Base-by-base conservation (phyloP, 2,113 vertebrate genomes). In the Parotia lawesii region DNA sequence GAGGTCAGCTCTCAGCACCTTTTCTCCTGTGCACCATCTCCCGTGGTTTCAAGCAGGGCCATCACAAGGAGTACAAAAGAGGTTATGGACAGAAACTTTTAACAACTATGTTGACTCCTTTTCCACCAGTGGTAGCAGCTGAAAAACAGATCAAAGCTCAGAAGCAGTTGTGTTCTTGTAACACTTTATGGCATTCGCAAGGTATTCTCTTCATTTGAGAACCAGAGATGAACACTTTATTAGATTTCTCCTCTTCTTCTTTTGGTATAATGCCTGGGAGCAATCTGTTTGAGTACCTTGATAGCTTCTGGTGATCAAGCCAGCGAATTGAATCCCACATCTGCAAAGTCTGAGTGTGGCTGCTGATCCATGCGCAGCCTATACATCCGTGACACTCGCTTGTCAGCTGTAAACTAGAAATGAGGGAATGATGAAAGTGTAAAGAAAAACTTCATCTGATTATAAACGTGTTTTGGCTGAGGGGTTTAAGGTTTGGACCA, bases 61-160 rank as follows among this genome's bases (percentile, higher is more conserved):
- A 2, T 82, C 54, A 50, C 48, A 38, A 53, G 38, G 22, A 94
- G 40, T 66, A 62, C 47, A 45, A 54, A 89, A 96, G 77, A 89
- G 31, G 5, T 79, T 70, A 51, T 80, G 87, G 91, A 67, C 40
- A 85, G 79, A 67, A 93, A 71, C 53, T 17, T 17, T 80, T 94
- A 81, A 88, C 72, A 87, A n/a, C 51, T 80, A 5, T 21, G 27
- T 82, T 87, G 82, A 74, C 67, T 95, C 56, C 56, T 85, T 94
- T 91, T 91, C 89, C 78, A 83, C 69, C 64, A 6, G 0, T 24
- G 5, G 40, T 40, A 86, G 76, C 95, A 95, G 85, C 92, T 96
- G 94, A 93, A 92, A 94, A 96, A 93, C 44, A 95, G 64, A 94
- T 95, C 85, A 93, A 93, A 76, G 47, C 54, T 89, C 87, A 86